Percentiles rank a stretch among this genome's conserved stretches.
Evolutionary conservation across 2,797 vertebrate genomes (phyloP).

Genomic region (Salarias fasciatus): DNA sequence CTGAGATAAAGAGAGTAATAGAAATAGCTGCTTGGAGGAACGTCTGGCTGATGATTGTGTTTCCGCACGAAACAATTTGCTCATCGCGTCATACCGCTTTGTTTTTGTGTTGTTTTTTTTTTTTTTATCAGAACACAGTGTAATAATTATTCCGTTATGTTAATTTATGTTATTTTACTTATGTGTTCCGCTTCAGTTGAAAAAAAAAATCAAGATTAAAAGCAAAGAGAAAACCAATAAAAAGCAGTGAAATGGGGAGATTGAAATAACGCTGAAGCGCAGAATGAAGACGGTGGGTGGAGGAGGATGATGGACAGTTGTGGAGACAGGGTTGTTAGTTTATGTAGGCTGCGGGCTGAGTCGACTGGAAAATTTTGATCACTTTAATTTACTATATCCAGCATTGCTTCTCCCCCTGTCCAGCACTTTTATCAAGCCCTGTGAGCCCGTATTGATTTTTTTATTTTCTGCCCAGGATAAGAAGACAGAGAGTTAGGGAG

Average conservation of each 20-base stretch:
- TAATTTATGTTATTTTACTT: not conserved
- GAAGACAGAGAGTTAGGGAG: slow-evolving; percentile 99
- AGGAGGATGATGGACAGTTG: slow-evolving; percentile 86
- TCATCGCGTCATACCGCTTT: no score
- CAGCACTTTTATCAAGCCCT: slow-evolving; percentile 95
- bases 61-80: no score
- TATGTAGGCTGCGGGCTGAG: slow-evolving; percentile 92
- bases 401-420: slow-evolving; percentile 88
- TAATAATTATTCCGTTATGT: not conserved
- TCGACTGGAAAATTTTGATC: slow-evolving; percentile 99
- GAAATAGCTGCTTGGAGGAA: no score
- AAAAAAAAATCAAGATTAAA: slow-evolving; percentile 1
- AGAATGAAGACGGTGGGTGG: slow-evolving; percentile 80
- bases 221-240: slow-evolving; percentile 5
- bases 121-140: no score
- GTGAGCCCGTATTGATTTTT: slow-evolving; percentile 99
- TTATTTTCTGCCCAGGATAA: slow-evolving; percentile 99
- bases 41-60: no score
- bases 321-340: slow-evolving; percentile 95
- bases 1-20: no score
- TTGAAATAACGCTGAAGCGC: slow-evolving; percentile 47
- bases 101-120: no score
- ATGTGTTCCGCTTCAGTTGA: not conserved
- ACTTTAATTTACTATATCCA: slow-evolving; percentile 99
- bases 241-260: slow-evolving; percentile 67